Base-by-base conservation (phyloP, 2,113 vertebrate genomes). In the Oncorhynchus keta region DNA sequence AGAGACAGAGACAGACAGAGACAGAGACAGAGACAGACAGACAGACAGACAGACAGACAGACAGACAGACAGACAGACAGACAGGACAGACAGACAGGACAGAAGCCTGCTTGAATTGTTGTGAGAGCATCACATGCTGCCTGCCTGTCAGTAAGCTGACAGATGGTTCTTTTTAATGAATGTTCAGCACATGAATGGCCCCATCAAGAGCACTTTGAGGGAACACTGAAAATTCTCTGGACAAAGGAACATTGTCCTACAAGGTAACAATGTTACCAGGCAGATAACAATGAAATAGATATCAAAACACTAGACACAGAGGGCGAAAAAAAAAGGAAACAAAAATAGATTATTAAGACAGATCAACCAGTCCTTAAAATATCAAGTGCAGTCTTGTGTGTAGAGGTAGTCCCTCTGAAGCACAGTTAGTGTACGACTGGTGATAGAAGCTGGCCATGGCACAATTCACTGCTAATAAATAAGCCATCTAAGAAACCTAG, bases 91-190 rank as follows among this genome's bases (percentile, higher is more conserved):
- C 32, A 49, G 13, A 49, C 1, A 13, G 9, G 12, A 13, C 0
- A 48, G 5, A 30, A 85, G 86, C 86, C 86, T 83, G 85, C 86
- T 86, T 45, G 87, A 87, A 89, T 92, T 90, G 85, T 87, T 90
- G 90, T 89, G 88, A 84, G 57, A 83, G 89, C 89, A 45, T 9
- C 39, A 45, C 39, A 45, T 45, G 39, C 81, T 87, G 88, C 89
- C 49, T 51, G 51, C 51, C 51, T 18, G 51, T 18, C 92, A 91
- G 89, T 84, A 86, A 89, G 90, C 91, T 93, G 91, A 92, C 91
- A 93, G 92, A 92, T 91, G 92, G 92, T 92, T 93, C 91, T 92
- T 90, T 93, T 93, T 93, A 93, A 93, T 93, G 92, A 94, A 92
- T 91, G 91, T 91, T 91, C 87, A 85, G 89, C 86, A 90, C 89